Percentiles rank a stretch among this genome's conserved stretches.
Evolutionary conservation across 1,140 invertebrate species (phyloP).

Genomic region (Megalonaias nervosa): DNA sequence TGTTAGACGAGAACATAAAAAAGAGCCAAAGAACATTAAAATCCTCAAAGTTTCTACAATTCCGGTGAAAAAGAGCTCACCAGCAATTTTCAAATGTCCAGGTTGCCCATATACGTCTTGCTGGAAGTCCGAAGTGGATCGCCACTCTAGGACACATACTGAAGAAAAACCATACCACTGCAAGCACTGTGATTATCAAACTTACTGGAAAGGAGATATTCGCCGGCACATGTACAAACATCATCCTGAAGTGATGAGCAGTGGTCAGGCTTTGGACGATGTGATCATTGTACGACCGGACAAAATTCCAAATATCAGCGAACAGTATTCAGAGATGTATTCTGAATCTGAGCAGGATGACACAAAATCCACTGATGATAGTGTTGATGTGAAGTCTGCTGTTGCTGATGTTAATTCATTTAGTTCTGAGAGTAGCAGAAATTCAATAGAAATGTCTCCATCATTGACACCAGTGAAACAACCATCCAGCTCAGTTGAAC

Average conservation of each 20-base stretch:
- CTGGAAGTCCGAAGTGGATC: constrained; percentile 63
- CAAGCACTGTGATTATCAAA: constrained; percentile 66
- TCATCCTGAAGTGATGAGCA: constrained; percentile 59
- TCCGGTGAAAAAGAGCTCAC: constrained; percentile 57
- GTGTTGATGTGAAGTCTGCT: neutral
- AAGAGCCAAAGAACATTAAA: constrained; percentile 46
- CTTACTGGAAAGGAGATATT: constrained; percentile 72
- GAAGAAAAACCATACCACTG: constrained; percentile 68
- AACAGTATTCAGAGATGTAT: constrained; percentile 2
- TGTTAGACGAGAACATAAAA: constrained; percentile 62
- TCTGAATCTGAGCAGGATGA: neutral
- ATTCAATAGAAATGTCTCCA: neutral
- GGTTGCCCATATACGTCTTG: constrained; percentile 57
- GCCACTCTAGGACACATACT: constrained; percentile 59
- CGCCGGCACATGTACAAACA: constrained; percentile 71
- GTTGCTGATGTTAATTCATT: neutral
- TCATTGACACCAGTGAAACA: constrained; percentile 20
- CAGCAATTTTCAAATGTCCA: constrained; percentile 61
- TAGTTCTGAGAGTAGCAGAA: constrained; percentile 1
- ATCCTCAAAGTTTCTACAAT: constrained; percentile 55
- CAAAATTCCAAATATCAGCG: constrained; percentile 10
- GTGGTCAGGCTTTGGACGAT: constrained; percentile 39
- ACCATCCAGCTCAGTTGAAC: constrained; percentile 11
- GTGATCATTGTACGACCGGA: constrained; percentile 40
- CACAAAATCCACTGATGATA: neutral